phyloP scores from a whole-genome alignment of 2,113 vertebrate species.

The Marmota flaviventris region DNA sequence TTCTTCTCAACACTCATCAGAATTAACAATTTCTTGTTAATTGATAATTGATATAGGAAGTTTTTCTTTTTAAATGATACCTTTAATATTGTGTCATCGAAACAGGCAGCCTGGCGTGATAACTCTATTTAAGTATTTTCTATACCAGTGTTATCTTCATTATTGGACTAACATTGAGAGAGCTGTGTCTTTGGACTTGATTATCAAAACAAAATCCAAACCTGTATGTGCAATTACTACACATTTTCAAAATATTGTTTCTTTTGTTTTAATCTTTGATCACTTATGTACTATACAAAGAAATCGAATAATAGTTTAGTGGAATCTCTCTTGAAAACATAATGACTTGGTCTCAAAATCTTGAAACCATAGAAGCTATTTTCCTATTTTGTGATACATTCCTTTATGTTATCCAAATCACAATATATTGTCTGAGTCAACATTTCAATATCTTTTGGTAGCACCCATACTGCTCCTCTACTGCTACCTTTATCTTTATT shows the following conservation, averaged over 20 bases:
- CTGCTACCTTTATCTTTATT: background rate
- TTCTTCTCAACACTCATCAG: background rate
- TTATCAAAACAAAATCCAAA: conserved; percentile 40
- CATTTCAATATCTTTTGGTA: background rate
- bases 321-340: background rate
- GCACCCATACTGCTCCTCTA: background rate
- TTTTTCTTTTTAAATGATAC: background rate
- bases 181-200: background rate
- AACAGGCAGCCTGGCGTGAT: background rate
- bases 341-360: background rate
- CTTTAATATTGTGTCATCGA: background rate
- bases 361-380: background rate
- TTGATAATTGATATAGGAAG: background rate
- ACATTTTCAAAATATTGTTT: background rate
- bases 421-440: background rate
- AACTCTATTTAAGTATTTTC: background rate
- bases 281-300: background rate
- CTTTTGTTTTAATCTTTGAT: background rate
- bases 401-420: conserved; percentile 32
- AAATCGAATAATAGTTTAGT: background rate
- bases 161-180: background rate
- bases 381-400: background rate
- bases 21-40: background rate
- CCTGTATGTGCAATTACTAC: background rate
- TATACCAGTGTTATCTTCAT: background rate